phyloP scores from a whole-genome alignment of 2,888 invertebrate genomes.

The Acleris sparsana region DNA sequence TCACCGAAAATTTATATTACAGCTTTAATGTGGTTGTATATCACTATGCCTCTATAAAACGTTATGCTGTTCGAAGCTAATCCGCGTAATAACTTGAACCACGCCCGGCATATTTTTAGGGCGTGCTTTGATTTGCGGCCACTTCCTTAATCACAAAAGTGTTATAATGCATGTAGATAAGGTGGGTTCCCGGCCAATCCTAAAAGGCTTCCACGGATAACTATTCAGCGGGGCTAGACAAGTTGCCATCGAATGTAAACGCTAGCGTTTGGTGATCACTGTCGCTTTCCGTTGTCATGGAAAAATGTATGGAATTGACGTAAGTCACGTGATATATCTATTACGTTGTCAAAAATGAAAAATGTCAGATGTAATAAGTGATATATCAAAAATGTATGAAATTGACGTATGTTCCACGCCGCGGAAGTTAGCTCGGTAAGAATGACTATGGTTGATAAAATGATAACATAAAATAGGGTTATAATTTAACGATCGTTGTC shows the following conservation, averaged over 20 bases:
- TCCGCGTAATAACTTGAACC: slow-evolving; percentile 46
- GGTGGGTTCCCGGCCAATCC: slow-evolving; percentile 19
- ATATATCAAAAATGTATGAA: too few species aligned
- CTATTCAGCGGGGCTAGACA: too few species aligned
- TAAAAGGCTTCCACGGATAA: slow-evolving; percentile 25
- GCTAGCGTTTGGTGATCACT: too few species aligned
- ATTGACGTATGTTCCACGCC: slow-evolving; percentile 4
- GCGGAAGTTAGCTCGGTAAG: background rate
- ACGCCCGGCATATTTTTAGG: slow-evolving; percentile 57
- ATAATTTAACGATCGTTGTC: too few species aligned
- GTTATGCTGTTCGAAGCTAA: slow-evolving; percentile 30
- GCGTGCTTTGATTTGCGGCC: slow-evolving; percentile 62
- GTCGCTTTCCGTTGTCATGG: too few species aligned
- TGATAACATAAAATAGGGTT: background rate
- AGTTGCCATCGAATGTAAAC: too few species aligned
- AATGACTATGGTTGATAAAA: background rate
- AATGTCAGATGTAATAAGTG: too few species aligned
- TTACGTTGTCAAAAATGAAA: too few species aligned
- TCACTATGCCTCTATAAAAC: slow-evolving; percentile 27
- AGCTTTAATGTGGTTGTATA: slow-evolving; percentile 21
- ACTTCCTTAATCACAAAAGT: slow-evolving; percentile 66
- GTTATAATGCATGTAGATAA: slow-evolving; percentile 48
- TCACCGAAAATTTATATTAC: slow-evolving; percentile 24
- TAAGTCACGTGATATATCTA: too few species aligned
- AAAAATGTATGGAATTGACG: too few species aligned